Evolutionary conservation across 2,797 vertebrate species (phyloP), one percentile per base, ranked within the genome.

Genomic region (Pogonophryne albipinna): DNA sequence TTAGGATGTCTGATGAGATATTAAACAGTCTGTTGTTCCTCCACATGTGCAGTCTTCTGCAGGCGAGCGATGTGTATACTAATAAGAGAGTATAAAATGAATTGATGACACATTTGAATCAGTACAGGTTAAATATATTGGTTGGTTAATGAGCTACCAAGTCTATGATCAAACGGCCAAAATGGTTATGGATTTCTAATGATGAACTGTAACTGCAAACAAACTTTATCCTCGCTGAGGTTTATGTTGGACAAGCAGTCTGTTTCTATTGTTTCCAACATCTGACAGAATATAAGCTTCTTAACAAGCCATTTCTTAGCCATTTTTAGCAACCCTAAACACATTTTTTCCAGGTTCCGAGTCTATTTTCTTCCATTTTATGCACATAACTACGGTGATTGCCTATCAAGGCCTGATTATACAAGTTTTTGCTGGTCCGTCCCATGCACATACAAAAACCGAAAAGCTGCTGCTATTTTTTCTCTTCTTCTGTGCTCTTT

Each of bases 31-130:
- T 23, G 27, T 13, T 42, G 44, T 19, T 64, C 20, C 34, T 64
- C n/a, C 20, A 62, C 76, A 88, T 17, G 77, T 6, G 34, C 34
- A 38, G 34, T 76, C 59, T 78, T 62, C 65, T 80, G 66, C 52
- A 53, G 42, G 23, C 31, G 12, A 23, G 17, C 12, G 13, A 53
- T 6, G 46, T 46, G 13, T 15, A 16, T 6, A 16, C 19, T 59
- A 52, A 66, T 53, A 52, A 23, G n/a, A 27, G 1, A 19, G n/a
- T 31, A 2, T 23, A 27, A 31, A 12, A 65, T 7, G 17, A 4
- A 5, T 42, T 2, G 12, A 34, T 57, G 12, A 19, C 19, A 50
- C 1, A 31, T 65, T 23, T 50, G 9, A 12, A 15, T 23, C 47
- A 74, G 23, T 1, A 2, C 17, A n/a, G 20, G 34, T 9, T 49